Base-by-base conservation (phyloP, 30 jellyfish, hydroid and myxozoan species). In the Aurelia coerulea region DNA sequence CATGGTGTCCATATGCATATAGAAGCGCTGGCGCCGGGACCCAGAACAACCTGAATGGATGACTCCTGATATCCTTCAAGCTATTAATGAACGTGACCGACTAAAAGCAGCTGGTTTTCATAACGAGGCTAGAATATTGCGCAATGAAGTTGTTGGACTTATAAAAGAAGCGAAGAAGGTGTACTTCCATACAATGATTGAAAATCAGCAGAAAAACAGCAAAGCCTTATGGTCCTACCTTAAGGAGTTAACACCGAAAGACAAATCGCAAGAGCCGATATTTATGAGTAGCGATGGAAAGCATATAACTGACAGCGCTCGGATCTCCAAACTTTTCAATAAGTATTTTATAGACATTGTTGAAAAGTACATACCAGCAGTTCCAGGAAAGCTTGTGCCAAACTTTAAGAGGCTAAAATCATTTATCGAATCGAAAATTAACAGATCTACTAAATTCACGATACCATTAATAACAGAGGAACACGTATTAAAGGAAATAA, bases 191-290 rank as follows among this genome's bases (percentile, higher is more conserved):
- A 16, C 17, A 16, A 68, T 68, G 79, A 68, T 68, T 68, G 58
- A 68, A 33, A 68, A 68, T 68, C 79, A 68, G 79, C 79, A 68
- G 79, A 68, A 68, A 68, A 68, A 68, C 81, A 29, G 65, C 81
- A 71, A 71, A 31, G 74, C 74, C n/a, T 63, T 63, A 11, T 63
- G 74, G 74, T 63, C 74, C 74, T 63, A 63, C 16, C 74, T 63
- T 63, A 63, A 63, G 29, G 29, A 23, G 29, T 23, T 23, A 63
- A 63, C 29, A 63, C 31, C 31, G 37, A 63, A 63, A 63, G 74
- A 63, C 29, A n/a, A 63, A 63, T 63, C 74, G 74, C 74, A 63
- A 63, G 74, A 63, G 74, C 74, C 31, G 29, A 63, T 63, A n/a
- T 12, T 63, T n/a, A 63, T n/a, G 74, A 63, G 74, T 39, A 63